A percentile compares a stretch with the other conserved stretches of the same genome.
Evolutionary conservation across 1,140 invertebrate genomes (phyloP).

Genomic region (Leguminivora glycinivorella): DNA sequence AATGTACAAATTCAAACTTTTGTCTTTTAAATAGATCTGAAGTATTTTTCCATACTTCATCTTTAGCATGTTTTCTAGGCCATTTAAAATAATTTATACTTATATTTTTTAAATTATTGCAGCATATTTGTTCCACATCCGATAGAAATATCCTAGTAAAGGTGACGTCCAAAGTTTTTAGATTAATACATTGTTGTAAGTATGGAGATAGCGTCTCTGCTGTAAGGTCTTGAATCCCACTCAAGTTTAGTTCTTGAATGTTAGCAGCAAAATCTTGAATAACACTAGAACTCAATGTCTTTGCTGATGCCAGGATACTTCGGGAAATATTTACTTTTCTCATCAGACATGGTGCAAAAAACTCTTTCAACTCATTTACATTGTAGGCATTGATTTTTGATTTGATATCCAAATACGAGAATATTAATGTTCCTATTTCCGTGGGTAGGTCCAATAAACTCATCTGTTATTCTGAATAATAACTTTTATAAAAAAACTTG

Average conservation of each 20-base stretch:
- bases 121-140: slow-evolving; percentile 36
- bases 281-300: slow-evolving; percentile 33
- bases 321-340: slow-evolving; percentile 36
- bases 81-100: slow-evolving; percentile 41
- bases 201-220: slow-evolving; percentile 31
- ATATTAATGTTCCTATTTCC: slow-evolving; percentile 39
- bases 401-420: slow-evolving; percentile 39
- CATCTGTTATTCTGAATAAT: slow-evolving; percentile 30
- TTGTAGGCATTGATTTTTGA: slow-evolving; percentile 39
- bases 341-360: slow-evolving; percentile 38
- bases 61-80: slow-evolving; percentile 23
- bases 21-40: slow-evolving; percentile 31
- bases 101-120: slow-evolving; percentile 33
- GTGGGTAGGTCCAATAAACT: slow-evolving; percentile 39
- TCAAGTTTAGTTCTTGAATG: slow-evolving; percentile 35
- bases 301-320: slow-evolving; percentile 32
- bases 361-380: slow-evolving; percentile 31
- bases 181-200: slow-evolving; percentile 30
- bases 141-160: slow-evolving; percentile 39
- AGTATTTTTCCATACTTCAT: slow-evolving; percentile 29
- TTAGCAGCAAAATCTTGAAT: slow-evolving; percentile 31
- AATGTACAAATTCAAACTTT: slow-evolving; percentile 34
- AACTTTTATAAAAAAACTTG: background rate
- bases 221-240: slow-evolving; percentile 36
- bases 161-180: slow-evolving; percentile 37